Evolutionary conservation across 2,888 invertebrate species (phyloP).

Genomic region (Tigriopus californicus): DNA sequence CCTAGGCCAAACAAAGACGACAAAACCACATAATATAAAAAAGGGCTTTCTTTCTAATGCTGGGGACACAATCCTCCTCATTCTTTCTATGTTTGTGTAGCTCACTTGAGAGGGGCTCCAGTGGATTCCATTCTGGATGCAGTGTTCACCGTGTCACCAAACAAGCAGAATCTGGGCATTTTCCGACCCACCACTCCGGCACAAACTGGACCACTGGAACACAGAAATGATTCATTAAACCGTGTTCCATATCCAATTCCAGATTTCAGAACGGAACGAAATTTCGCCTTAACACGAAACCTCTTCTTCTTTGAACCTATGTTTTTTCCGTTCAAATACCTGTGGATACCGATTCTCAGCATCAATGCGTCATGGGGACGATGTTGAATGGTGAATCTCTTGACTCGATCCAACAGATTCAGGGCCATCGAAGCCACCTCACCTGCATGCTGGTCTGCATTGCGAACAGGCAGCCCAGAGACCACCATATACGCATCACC

Average conservation of each 20-base stretch:
- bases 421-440: slow-evolving; percentile 87
- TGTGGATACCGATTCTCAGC: slow-evolving; percentile 75
- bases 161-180: slow-evolving; percentile 81
- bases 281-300: too few species aligned
- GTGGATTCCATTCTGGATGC: slow-evolving; percentile 72
- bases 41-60: too few species aligned
- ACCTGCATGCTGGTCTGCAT: slow-evolving; percentile 71
- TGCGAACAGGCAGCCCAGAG: slow-evolving; percentile 68
- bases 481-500: slow-evolving; percentile 28
- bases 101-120: slow-evolving; percentile 32
- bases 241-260: too few species aligned
- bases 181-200: slow-evolving; percentile 80
- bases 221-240: too few species aligned
- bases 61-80: too few species aligned
- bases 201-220: slow-evolving; percentile 50
- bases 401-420: slow-evolving; percentile 58
- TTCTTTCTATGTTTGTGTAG: neutral
- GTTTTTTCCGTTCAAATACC: neutral
- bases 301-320: too few species aligned
- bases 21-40: neutral
- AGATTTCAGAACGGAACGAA: too few species aligned
- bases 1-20: slow-evolving; percentile 30
- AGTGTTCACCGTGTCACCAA: slow-evolving; percentile 83
- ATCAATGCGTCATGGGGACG: slow-evolving; percentile 62
- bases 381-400: slow-evolving; percentile 70